Evolutionary conservation across 2,888 invertebrate species (phyloP).

Genomic region (Cordilura impudica): DNA sequence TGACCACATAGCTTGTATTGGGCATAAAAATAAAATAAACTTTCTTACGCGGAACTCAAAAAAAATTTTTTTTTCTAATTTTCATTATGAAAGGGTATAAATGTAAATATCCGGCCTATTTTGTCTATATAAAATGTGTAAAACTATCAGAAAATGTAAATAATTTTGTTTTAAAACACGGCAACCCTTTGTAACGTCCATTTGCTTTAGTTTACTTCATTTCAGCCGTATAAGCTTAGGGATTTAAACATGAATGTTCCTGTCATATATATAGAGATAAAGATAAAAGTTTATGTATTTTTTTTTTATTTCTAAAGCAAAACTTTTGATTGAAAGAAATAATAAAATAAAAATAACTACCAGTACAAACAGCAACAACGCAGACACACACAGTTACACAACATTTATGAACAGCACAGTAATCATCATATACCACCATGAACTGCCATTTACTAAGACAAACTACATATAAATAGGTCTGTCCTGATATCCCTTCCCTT

Average conservation of each 20-base stretch:
- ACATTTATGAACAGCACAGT: not conserved
- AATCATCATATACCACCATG: not conserved
- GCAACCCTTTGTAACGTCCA: constrained; percentile 17
- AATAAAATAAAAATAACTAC: constrained; percentile 4
- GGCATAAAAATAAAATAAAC: too few species aligned
- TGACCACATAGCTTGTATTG: too few species aligned
- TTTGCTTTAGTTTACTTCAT: not conserved
- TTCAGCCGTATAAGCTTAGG: constrained; percentile 10
- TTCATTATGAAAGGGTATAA: too few species aligned
- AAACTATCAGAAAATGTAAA: too few species aligned
- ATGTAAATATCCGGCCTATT: too few species aligned
- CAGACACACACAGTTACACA: not conserved
- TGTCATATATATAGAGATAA: constrained; percentile 27
- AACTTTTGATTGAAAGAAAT: constrained; percentile 41
- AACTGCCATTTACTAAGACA: not conserved
- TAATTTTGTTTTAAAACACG: too few species aligned
- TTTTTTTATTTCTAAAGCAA: constrained; percentile 18
- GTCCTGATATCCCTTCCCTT: too few species aligned
- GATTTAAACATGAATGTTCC: constrained; percentile 46
- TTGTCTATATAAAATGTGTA: too few species aligned
- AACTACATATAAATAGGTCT: not conserved
- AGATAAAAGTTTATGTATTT: constrained; percentile 42
- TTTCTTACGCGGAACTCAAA: too few species aligned
- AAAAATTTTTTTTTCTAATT: too few species aligned
- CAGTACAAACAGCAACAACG: not conserved